Percentiles rank a stretch among this genome's conserved stretches.
Conservation (phyloP, 2,797 vertebrate genomes). For the Erpetoichthys calabaricus region DNA sequence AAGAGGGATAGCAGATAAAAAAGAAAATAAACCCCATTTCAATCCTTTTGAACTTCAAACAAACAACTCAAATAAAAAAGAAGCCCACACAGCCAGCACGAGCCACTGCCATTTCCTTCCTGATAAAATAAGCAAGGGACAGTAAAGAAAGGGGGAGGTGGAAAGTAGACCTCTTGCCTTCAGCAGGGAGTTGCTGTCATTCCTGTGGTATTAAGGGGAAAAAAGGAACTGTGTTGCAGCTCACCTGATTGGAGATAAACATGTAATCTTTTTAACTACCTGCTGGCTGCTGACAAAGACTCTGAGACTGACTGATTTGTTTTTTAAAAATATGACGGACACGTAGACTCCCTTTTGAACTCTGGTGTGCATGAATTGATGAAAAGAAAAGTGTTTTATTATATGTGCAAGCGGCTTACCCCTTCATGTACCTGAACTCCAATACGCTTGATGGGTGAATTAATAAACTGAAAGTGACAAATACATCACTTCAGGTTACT, state of each 20-base stretch:
- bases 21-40: neutral
- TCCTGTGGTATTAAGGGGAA: constrained; percentile 18
- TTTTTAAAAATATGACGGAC: no score
- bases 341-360: no score
- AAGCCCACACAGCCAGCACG: constrained; percentile 33
- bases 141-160: constrained; percentile 2
- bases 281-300: constrained; percentile 13
- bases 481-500: no score
- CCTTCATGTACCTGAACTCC: no score
- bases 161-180: constrained; percentile 30
- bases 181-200: constrained; percentile 39
- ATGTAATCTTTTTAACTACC: constrained; percentile 42
- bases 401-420: no score
- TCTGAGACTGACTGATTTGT: no score
- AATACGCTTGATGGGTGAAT: no score
- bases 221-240: constrained; percentile 25
- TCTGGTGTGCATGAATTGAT: no score
- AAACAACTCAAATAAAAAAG: constrained; percentile 28
- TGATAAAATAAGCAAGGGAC: constrained; percentile 31
- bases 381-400: no score
- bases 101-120: constrained; percentile 28
- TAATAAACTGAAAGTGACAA: no score
- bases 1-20: constrained; percentile 3
- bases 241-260: constrained; percentile 40
- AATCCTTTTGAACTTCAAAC: constrained; percentile 1